These are phyloP conservation scores for Drosophila sp. DNA, from an alignment of 1,140 invertebrate species.

Conservation along the genomic window DNA sequence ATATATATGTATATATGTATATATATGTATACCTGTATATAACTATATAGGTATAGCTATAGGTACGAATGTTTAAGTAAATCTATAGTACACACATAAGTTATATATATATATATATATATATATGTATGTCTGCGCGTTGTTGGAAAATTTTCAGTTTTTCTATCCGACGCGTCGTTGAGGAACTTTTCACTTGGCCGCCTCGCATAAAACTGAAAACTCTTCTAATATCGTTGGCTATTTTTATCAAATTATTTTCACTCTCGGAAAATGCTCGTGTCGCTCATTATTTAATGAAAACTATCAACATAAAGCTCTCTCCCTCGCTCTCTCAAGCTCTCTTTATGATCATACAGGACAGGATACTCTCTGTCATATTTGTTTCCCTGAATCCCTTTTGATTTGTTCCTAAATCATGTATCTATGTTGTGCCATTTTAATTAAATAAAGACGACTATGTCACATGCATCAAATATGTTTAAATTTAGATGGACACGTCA, in stretches of 20 bases:
- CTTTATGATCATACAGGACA: constrained; percentile 5
- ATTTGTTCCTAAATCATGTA: constrained; percentile 24
- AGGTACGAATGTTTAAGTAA: constrained; percentile 39
- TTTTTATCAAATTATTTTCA: constrained; percentile 60
- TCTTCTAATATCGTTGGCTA: constrained; percentile 62
- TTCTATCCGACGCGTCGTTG: constrained; percentile 54
- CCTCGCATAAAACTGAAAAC: constrained; percentile 76
- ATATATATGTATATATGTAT: no score
- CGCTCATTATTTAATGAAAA: constrained; percentile 16
- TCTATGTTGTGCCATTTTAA: constrained; percentile 64
- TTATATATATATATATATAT: constrained; percentile 23
- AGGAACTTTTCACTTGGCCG: constrained; percentile 70
- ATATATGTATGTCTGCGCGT: constrained; percentile 51
- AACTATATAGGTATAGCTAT: constrained; percentile 15
- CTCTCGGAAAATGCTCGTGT: constrained; percentile 47
- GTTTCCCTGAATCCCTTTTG: constrained; percentile 44
- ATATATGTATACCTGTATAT: constrained; percentile 9
- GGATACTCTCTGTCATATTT: constrained; percentile 20
- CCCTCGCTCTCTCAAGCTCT: constrained; percentile 3
- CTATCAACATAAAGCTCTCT: constrained; percentile 1
- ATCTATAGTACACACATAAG: constrained; percentile 67
- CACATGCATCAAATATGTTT: constrained; percentile 60
- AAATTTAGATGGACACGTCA: constrained; percentile 74
- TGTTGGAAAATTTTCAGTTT: constrained; percentile 69
- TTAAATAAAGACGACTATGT: constrained; percentile 52